These are phyloP conservation scores for Tragelaphus oryx DNA, from an alignment of 2,797 vertebrate species.

Conservation along the genomic window DNA sequence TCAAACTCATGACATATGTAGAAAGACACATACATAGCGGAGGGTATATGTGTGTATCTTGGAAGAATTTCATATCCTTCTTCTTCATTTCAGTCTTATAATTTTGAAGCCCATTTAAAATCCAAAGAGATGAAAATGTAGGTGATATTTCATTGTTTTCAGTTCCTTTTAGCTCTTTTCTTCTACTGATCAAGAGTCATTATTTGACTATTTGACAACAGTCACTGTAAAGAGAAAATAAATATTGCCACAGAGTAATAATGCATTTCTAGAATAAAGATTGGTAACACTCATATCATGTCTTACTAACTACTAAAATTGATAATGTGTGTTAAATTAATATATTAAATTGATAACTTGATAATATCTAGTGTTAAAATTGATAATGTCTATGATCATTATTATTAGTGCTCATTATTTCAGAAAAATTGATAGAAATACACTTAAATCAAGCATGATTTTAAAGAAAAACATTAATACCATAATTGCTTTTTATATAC, in stretches of 20 bases:
- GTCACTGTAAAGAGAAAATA: neutral
- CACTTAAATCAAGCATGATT: neutral
- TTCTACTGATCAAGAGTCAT: neutral
- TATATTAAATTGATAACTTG: too few species aligned
- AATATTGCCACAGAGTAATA: neutral
- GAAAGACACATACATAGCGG: too few species aligned
- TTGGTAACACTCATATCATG: neutral
- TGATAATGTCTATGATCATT: too few species aligned
- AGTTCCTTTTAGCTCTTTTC: neutral
- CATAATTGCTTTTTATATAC: neutral
- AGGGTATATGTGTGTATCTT: too few species aligned
- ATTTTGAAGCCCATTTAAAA: neutral
- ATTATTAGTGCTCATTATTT: too few species aligned
- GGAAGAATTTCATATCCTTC: too few species aligned
- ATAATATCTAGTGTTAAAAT: neutral
- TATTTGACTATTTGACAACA: neutral
- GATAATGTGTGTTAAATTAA: neutral
- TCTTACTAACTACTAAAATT: neutral
- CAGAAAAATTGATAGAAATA: neutral
- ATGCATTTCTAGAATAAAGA: neutral
- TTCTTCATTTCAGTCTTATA: too few species aligned
- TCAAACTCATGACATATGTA: too few species aligned
- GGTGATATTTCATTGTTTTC: neutral
- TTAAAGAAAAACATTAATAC: neutral
- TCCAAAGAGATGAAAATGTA: neutral